A percentile compares a stretch with the other conserved stretches of the same genome.
Conservation (phyloP, 2,888 invertebrate genomes). For the Pseudanteris insignis region DNA sequence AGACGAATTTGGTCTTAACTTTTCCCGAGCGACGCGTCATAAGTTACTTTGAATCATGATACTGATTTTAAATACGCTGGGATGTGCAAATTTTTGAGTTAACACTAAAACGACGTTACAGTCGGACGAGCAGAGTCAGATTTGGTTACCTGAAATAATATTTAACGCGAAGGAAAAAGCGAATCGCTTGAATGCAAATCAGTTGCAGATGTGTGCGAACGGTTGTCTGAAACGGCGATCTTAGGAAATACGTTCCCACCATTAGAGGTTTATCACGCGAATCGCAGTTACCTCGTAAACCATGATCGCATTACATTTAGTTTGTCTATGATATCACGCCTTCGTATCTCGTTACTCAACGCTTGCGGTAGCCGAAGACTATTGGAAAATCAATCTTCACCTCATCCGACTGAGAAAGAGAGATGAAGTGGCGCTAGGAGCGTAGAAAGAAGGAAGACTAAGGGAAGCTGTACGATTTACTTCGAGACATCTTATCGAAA, state of each 20-base stretch:
- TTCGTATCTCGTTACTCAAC: slow-evolving; percentile 31
- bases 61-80: too few species aligned
- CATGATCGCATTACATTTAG: slow-evolving; percentile 28
- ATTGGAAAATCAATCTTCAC: slow-evolving; percentile 32
- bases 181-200: too few species aligned
- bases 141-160: too few species aligned
- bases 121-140: too few species aligned
- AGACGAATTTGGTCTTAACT: too few species aligned
- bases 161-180: too few species aligned
- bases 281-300: slow-evolving; percentile 24
- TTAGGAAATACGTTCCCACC: slow-evolving; percentile 11
- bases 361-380: slow-evolving; percentile 19
- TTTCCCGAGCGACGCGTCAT: too few species aligned
- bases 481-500: slow-evolving; percentile 26
- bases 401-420: slow-evolving; percentile 22
- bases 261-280: slow-evolving; percentile 20
- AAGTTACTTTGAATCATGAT: too few species aligned
- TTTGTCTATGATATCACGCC: slow-evolving; percentile 27
- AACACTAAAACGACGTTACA: too few species aligned
- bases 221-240: too few species aligned
- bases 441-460: not conserved
- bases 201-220: too few species aligned
- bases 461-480: slow-evolving; percentile 10
- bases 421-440: slow-evolving; percentile 15
- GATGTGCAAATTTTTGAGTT: too few species aligned